Evolutionary conservation across 1,140 invertebrate species (phyloP).

Genomic region (Bombus turneri): DNA sequence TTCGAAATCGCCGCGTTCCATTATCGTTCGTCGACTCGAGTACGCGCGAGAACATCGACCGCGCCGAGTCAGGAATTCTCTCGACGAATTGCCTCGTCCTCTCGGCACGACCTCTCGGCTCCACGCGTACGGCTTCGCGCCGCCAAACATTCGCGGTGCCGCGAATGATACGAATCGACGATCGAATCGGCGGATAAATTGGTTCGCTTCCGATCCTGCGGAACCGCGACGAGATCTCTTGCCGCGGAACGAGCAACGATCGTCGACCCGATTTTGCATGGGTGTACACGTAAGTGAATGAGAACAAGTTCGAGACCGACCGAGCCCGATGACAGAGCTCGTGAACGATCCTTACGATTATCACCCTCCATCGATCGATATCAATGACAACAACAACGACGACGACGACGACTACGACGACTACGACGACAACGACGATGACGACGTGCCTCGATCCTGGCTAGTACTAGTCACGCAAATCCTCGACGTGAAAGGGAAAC

Average conservation of each 20-base stretch:
- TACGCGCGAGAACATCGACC: too few species aligned
- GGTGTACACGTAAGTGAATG: slow-evolving; percentile 68
- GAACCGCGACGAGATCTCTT: background rate
- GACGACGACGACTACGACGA: too few species aligned
- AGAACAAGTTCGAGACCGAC: slow-evolving; percentile 1
- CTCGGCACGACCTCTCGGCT: too few species aligned
- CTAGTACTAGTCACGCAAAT: too few species aligned
- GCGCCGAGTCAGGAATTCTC: too few species aligned
- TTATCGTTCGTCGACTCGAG: too few species aligned
- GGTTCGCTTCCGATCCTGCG: background rate
- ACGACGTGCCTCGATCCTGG: too few species aligned
- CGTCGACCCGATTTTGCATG: slow-evolving; percentile 62
- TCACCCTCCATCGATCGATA: background rate
- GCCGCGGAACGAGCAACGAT: background rate
- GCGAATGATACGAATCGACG: background rate
- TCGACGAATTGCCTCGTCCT: too few species aligned
- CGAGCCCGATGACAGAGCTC: background rate
- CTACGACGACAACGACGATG: too few species aligned
- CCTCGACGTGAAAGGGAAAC: too few species aligned
- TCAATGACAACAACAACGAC: background rate
- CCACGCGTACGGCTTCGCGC: too few species aligned
- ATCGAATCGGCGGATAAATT: background rate
- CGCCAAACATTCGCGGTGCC: background rate
- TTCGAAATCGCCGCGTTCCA: background rate
- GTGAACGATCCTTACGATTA: background rate